Percentiles rank a stretch among this genome's conserved stretches.
These are phyloP conservation scores for Sciaenops ocellatus DNA, from an alignment of 2,797 vertebrate species.

Conservation along the genomic window DNA sequence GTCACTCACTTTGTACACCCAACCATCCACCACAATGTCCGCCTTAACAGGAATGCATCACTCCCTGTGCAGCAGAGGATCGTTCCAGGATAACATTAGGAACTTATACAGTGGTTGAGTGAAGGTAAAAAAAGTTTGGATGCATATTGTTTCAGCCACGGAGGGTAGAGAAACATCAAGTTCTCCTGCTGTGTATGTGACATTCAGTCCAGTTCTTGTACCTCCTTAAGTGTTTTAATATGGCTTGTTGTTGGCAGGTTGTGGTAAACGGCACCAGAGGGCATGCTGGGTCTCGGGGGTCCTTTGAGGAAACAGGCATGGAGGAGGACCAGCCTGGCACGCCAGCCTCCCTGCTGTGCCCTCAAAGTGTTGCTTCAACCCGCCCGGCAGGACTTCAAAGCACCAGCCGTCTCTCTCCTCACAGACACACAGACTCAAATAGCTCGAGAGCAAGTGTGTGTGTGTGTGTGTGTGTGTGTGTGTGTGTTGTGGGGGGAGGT, in stretches of 20 bases:
- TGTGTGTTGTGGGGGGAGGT: background rate
- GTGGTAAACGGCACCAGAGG: conserved; percentile 54
- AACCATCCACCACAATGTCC: background rate
- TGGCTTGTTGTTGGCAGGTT: conserved; percentile 70
- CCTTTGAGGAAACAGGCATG: conserved; percentile 62
- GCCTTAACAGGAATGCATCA: background rate
- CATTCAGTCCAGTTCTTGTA: conserved; percentile 58
- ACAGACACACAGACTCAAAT: conserved; percentile 36
- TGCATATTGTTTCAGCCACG: background rate
- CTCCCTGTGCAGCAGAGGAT: background rate
- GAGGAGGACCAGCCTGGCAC: conserved; percentile 48
- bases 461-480: conserved; percentile 16
- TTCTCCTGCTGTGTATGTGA: conserved; percentile 63
- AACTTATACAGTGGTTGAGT: background rate
- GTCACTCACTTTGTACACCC: background rate
- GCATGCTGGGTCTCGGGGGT: conserved; percentile 56
- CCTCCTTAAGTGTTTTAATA: conserved; percentile 66
- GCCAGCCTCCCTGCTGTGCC: conserved; percentile 59
- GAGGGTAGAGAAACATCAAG: conserved; percentile 1
- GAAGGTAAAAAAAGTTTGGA: background rate
- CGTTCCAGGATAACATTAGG: background rate
- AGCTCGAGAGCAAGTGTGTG: conserved; percentile 1
- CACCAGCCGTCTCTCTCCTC: conserved; percentile 21
- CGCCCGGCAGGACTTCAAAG: conserved; percentile 75
- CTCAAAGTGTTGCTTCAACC: conserved; percentile 57